Percentiles rank a stretch among this genome's conserved stretches.
Conservation (phyloP, 1,140 invertebrate genomes). For the Anadara kagoshimensis region DNA sequence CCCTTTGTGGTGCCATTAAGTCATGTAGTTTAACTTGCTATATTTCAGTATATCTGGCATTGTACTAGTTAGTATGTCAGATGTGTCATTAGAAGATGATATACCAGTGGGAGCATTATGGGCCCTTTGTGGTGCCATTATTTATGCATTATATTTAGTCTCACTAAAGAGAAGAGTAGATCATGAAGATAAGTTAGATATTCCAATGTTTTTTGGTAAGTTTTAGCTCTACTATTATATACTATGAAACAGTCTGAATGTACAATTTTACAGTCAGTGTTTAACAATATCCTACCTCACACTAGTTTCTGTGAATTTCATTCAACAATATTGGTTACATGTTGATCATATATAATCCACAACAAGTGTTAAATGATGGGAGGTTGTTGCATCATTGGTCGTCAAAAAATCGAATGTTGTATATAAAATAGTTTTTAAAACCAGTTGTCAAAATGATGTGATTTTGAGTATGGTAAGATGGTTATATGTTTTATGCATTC, state of each 20-base stretch:
- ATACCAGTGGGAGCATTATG: conserved; percentile 83
- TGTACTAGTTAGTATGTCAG: too few species aligned
- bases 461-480: too few species aligned
- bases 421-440: too few species aligned
- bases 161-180: conserved; percentile 87
- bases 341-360: background rate
- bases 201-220: conserved; percentile 92
- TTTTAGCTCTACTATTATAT: conserved; percentile 5
- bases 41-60: too few species aligned
- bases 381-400: background rate
- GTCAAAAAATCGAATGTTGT: too few species aligned
- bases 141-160: conserved; percentile 89
- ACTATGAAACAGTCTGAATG: background rate
- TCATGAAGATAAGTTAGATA: conserved; percentile 90
- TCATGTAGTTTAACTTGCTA: too few species aligned
- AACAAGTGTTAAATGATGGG: background rate
- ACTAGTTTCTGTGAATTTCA: background rate
- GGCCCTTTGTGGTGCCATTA: conserved; percentile 86
- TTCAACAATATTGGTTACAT: background rate
- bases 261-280: background rate
- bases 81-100: conserved; percentile 71
- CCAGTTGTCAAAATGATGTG: too few species aligned
- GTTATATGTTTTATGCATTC: too few species aligned
- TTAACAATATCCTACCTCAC: background rate
- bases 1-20: too few species aligned